Conservation (phyloP, 1,140 invertebrate genomes). For the Lucilia sericata region DNA sequence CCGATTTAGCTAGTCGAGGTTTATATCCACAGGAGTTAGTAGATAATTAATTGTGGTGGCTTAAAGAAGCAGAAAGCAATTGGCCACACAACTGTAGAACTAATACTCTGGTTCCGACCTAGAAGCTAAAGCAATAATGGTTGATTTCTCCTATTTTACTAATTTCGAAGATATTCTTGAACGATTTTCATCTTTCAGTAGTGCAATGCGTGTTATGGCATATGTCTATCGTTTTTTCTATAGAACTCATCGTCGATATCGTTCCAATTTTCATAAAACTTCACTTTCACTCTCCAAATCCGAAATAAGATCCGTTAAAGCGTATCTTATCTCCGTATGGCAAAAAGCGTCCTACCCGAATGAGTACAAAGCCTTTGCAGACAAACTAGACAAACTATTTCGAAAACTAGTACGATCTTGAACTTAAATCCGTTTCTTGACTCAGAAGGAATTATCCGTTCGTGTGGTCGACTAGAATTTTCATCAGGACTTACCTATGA, state of each 20-base stretch:
- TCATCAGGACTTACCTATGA: background rate
- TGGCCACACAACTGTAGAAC: too few species aligned
- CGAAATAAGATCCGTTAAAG: background rate
- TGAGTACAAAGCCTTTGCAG: background rate
- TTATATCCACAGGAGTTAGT: too few species aligned
- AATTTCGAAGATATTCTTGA: background rate
- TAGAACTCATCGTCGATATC: background rate
- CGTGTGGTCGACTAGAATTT: background rate
- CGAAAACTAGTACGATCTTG: background rate
- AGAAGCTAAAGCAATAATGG: background rate
- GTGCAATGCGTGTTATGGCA: background rate
- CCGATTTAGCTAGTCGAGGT: too few species aligned
- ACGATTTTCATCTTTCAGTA: background rate
- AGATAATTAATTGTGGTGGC: too few species aligned
- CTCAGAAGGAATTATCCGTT: background rate
- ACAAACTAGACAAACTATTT: background rate
- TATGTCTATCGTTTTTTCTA: background rate
- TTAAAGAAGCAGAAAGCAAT: too few species aligned
- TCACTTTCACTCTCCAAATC: background rate
- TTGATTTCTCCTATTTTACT: background rate
- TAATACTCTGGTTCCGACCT: background rate
- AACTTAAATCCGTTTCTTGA: conserved; percentile 1
- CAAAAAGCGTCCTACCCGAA: background rate
- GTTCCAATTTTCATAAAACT: background rate
- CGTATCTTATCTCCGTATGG: background rate